Evolutionary conservation across 2,113 vertebrate species (phyloP), one percentile per base, ranked within the genome.

Genomic region (Oreotrochilus melanogaster): DNA sequence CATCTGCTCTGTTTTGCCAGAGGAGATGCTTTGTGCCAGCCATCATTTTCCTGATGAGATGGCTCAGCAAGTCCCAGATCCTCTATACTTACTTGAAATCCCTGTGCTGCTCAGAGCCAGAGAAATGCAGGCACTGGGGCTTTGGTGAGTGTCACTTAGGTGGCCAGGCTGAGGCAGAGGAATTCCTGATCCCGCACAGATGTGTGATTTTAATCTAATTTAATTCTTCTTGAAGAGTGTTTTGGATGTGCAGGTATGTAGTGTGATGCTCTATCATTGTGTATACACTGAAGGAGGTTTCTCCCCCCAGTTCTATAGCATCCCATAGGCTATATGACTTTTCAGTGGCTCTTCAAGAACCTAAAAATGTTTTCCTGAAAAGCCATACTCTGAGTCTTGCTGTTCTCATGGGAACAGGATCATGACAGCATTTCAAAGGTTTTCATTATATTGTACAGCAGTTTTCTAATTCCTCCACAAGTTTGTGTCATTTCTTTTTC

Each of bases 231-330:
- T 42, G 57, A 74, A 39, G 27, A 1, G 4, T 14, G 24, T 18
- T 61, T 8, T 37, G 15, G 21, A 5, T 9, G 18, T 23, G 4
- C 2, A 0, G 3, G 11, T 17, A 1, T 14, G 14, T 21, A 9
- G 7, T 3, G 10, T 5, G 67, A 18, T 69, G 56, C 33, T 66
- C 58, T 31, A 18, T 19, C 23, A 4, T 3, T 61, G 31, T 7
- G 8, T 60, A 7, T 15, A 3, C 23, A 5, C 4, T 13, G 30
- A 45, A 48, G 4, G 2, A 24, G 42, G 0, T 11, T 57, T 42
- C 22, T 5, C 6, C 1, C 17, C 21, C 4, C 0, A 5, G 33
- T 81, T 62, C 45, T n/a, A 0, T 33, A 39, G 18, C 16, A 74
- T 57, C 22, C 22, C 48, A 7, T 39, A 21, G 27, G 1, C 18